A percentile compares a stretch with the other conserved stretches of the same genome.
Conservation (phyloP, 2,797 vertebrate genomes). For the Megaceryle alcyon region DNA sequence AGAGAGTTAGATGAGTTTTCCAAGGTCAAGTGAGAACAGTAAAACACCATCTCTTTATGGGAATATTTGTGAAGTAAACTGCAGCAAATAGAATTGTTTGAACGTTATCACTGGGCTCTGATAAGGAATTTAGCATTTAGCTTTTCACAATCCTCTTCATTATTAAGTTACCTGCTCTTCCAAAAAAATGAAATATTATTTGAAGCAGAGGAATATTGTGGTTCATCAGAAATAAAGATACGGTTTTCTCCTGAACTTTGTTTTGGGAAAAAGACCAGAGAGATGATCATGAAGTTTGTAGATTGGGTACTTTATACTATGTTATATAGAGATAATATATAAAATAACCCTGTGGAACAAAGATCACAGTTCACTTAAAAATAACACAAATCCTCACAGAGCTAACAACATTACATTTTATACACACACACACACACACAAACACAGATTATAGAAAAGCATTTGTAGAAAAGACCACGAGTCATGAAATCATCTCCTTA, state of each 20-base stretch:
- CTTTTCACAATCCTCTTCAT: not conserved
- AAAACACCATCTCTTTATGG: not conserved
- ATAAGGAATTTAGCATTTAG: not conserved
- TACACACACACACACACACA: not conserved
- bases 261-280: not conserved
- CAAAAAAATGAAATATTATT: not conserved
- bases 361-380: not conserved
- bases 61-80: not conserved
- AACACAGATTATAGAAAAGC: not conserved
- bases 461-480: not conserved
- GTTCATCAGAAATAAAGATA: not conserved
- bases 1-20: not conserved
- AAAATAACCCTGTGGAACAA: not conserved
- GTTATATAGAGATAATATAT: not conserved
- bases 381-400: not conserved
- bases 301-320: not conserved
- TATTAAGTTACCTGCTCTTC: not conserved
- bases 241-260: not conserved
- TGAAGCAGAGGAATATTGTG: not conserved
- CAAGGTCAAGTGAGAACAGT: not conserved
- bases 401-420: not conserved
- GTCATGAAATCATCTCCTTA: not conserved
- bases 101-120: not conserved
- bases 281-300: not conserved
- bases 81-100: not conserved